Evolutionary conservation across 1,140 invertebrate genomes (phyloP), one percentile per base, ranked within the genome.

Genomic region (Bombus superbus): DNA sequence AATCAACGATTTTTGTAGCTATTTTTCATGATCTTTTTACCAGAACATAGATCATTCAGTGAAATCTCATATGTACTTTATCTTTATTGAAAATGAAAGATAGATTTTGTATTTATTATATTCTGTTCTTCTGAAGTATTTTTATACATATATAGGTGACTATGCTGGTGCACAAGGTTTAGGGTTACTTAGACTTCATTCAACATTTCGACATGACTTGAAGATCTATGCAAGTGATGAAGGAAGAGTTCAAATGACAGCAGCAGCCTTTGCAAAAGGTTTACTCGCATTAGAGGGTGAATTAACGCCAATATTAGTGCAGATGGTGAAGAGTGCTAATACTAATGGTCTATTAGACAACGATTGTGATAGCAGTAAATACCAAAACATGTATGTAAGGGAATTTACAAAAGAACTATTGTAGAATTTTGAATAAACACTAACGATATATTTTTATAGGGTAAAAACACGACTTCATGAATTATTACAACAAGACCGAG

Each of bases 221-320:
- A 99, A 99, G 96, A 99, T 99, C 85, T 99, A 99, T 95, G 99
- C 99, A 1, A 99, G 98, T 11, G 99, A 99, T 94, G 99, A 99
- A 95, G 99, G 99, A 2, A 96, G 99, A 76, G 99, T 99, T 3
- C 99, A 99, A 95, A 99, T 99, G 99, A 99, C 99, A 0, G 99
- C 99, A 1, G 99, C 99, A 25, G 99, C 99, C 22, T 99, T 99
- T 95, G 99, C 99, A 4, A 99, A 99, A 96, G 99, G 99, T 22
- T 95, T 99, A 40, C 95, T 99, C 0, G 99, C 99, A 0, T 94
- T 99, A 59, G 99, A 99, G 95, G 99, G 99, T 18, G 99, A 99
- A 95, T 95, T 99, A 6, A 99, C 99, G 0, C 99, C 99, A 0
- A 99, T 99, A 94, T 95, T 99, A 28, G 99, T 99, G 25, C 99